A percentile compares a stretch with the other conserved stretches of the same genome.
phyloP scores from a whole-genome alignment of 2,888 invertebrate genomes.

The Acleris emargana region DNA sequence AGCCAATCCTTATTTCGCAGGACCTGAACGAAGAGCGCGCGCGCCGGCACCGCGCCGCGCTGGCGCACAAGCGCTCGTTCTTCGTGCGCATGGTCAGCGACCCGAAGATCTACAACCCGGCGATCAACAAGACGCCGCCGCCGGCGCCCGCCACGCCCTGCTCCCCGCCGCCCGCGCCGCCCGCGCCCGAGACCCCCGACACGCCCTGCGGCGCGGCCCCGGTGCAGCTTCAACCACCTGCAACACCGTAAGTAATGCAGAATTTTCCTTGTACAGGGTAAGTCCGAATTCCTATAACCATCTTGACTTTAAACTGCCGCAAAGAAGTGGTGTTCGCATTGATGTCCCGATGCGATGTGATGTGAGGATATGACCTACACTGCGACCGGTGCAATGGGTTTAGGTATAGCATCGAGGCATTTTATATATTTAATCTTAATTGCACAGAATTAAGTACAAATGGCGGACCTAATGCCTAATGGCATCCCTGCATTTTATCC shows the following conservation, averaged over 20 bases:
- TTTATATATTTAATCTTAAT: too few species aligned
- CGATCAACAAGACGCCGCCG: conserved; percentile 90
- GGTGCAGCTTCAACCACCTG: conserved; percentile 51
- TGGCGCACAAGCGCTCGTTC: conserved; percentile 96
- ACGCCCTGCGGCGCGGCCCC: conserved; percentile 58
- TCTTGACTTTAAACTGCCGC: too few species aligned
- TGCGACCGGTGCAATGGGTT: too few species aligned
- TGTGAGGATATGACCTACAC: too few species aligned
- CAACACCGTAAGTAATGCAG: conserved; percentile 58
- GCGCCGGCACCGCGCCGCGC: conserved; percentile 89
- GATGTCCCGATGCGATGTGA: too few species aligned
- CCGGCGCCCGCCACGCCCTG: conserved; percentile 82
- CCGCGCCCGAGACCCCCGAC: conserved; percentile 65
- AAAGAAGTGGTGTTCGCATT: too few species aligned
- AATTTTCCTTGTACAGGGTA: too few species aligned
- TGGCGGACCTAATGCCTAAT: too few species aligned
- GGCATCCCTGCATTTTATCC: too few species aligned
- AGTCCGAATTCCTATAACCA: too few species aligned
- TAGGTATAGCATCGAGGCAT: too few species aligned
- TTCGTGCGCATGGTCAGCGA: conserved; percentile 99
- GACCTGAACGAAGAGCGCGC: conserved; percentile 90
- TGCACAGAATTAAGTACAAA: too few species aligned
- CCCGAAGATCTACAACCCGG: conserved; percentile 97
- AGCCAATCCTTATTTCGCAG: conserved; percentile 56
- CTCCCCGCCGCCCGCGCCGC: conserved; percentile 73